A percentile compares a stretch with the other conserved stretches of the same genome.
Evolutionary conservation across 2,888 invertebrate species (phyloP).

Genomic region (Cremastobaeus sp.): DNA sequence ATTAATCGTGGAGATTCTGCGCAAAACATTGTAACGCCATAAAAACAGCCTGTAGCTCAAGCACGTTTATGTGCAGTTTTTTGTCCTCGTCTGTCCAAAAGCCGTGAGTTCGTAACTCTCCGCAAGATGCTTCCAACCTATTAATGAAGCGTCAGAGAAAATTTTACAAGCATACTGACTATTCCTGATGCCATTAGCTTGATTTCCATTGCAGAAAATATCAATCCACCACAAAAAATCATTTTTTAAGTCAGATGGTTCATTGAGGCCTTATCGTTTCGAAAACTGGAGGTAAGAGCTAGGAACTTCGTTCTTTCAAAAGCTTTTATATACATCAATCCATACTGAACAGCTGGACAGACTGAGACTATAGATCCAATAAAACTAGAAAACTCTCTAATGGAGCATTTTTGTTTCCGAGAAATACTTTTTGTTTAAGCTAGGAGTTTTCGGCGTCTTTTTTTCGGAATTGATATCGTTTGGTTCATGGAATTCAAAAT

Average conservation of each 20-base stretch:
- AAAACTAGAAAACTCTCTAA: conserved; percentile 28
- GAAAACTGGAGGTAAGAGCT: background rate
- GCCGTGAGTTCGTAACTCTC: conserved; percentile 8
- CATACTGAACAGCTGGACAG: conserved; percentile 43
- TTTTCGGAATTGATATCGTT: conserved; percentile 24
- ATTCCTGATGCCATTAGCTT: background rate
- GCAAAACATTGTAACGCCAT: conserved; percentile 21
- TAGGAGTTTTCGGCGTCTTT: background rate
- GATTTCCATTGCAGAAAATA: background rate
- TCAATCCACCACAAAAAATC: conserved; percentile 24
- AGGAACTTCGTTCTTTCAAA: conserved; percentile 39
- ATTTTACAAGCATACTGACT: background rate
- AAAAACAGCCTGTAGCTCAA: conserved; percentile 33
- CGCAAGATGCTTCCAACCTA: conserved; percentile 35
- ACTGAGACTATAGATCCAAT: conserved; percentile 40
- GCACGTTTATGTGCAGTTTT: conserved; percentile 19
- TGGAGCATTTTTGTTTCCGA: conserved; percentile 1
- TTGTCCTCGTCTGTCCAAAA: conserved; percentile 29
- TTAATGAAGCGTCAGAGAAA: conserved; percentile 33
- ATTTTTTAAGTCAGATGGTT: background rate
- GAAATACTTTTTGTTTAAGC: background rate
- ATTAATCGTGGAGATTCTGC: background rate
- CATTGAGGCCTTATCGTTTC: background rate
- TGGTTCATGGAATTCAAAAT: no score
- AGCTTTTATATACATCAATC: conserved; percentile 26